Evolutionary conservation across 2,888 invertebrate genomes (phyloP).

Genomic region (Hypomecis atomaria): DNA sequence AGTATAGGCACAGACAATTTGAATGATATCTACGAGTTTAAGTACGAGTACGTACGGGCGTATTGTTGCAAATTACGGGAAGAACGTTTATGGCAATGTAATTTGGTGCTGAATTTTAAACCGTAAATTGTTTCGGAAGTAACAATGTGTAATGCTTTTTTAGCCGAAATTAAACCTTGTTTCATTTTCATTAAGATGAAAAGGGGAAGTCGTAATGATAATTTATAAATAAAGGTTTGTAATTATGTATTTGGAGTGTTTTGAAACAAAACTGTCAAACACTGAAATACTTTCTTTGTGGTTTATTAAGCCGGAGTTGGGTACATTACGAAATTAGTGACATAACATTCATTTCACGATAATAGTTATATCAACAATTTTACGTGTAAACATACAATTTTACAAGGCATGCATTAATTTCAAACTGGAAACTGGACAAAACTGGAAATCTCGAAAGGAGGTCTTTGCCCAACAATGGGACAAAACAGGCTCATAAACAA

Average conservation of each 20-base stretch:
- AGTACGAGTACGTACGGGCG: constrained; percentile 55
- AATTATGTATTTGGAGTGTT: background rate
- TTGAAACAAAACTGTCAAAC: background rate
- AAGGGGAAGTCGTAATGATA: constrained; percentile 3
- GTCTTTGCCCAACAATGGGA: too few species aligned
- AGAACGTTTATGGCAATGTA: constrained; percentile 53
- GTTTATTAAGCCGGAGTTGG: too few species aligned
- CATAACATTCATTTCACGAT: too few species aligned
- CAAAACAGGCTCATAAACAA: too few species aligned
- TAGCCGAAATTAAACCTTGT: constrained; percentile 32
- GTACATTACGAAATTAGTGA: too few species aligned
- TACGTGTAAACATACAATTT: too few species aligned
- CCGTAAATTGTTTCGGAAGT: constrained; percentile 37
- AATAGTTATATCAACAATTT: too few species aligned
- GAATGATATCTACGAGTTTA: constrained; percentile 60
- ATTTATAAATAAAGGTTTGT: background rate
- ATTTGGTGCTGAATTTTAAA: constrained; percentile 48
- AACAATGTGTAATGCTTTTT: constrained; percentile 34
- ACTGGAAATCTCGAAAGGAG: too few species aligned
- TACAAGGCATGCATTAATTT: too few species aligned
- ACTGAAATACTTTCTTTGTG: background rate
- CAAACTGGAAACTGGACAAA: too few species aligned
- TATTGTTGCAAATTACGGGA: constrained; percentile 65
- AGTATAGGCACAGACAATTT: constrained; percentile 77
- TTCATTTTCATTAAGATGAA: constrained; percentile 2